Percentiles rank a stretch among this genome's conserved stretches.
phyloP scores from a whole-genome alignment of 2,797 vertebrate genomes.

The Mormyrops attenuatus region DNA sequence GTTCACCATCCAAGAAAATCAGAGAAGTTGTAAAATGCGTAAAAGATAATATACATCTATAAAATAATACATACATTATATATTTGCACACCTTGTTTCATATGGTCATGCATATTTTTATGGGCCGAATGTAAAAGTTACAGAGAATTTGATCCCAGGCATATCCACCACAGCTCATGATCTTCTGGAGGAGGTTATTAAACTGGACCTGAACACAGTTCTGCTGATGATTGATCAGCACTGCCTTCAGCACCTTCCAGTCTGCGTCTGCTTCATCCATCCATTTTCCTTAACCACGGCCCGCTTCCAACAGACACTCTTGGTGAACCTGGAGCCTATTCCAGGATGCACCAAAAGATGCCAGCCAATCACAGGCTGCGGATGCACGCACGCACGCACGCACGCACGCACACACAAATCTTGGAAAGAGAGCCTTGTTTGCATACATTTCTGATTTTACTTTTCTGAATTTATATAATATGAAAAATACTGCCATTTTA shows the following conservation, averaged over 20 bases:
- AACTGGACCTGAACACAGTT: conserved; percentile 3
- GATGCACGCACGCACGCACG: neutral
- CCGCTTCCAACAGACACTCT: neutral
- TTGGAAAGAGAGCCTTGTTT: neutral
- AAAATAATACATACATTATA: neutral
- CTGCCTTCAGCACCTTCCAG: conserved; percentile 48
- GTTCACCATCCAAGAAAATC: conserved; percentile 61
- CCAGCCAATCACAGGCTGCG: neutral
- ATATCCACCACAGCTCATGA: conserved; percentile 10
- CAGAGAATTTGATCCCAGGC: neutral
- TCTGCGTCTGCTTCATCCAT: neutral
- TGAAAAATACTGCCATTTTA: neutral
- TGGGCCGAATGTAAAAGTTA: neutral
- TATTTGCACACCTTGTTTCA: neutral
- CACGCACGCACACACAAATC: neutral
- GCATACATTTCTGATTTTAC: neutral
- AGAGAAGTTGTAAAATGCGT: conserved; percentile 38
- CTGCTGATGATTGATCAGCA: conserved; percentile 43
- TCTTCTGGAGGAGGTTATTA: conserved; percentile 17
- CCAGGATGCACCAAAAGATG: neutral
- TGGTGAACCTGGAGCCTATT: neutral
- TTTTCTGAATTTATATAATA: neutral
- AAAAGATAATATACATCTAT: neutral
- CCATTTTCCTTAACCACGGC: neutral
- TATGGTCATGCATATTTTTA: neutral